Percentiles rank a stretch among this genome's conserved stretches.
Evolutionary conservation across 2,113 vertebrate species (phyloP).

Genomic region (Lycocorax pyrrhopterus): DNA sequence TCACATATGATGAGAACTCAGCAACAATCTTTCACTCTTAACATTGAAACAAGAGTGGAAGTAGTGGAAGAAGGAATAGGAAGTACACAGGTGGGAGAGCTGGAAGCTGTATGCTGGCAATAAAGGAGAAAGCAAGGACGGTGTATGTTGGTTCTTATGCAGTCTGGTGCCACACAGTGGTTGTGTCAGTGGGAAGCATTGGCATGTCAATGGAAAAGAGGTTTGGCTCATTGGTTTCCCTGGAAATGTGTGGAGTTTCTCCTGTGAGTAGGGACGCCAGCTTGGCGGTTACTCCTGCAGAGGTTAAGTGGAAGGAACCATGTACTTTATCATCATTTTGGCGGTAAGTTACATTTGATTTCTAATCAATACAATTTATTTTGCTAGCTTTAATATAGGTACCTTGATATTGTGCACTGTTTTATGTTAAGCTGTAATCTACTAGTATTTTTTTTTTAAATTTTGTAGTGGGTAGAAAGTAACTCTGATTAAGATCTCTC

Average conservation of each 20-base stretch:
- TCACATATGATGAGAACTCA: too few relatives aligned
- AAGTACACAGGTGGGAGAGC: neutral
- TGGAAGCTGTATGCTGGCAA: neutral
- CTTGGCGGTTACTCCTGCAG: fast-evolving
- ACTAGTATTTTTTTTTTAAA: neutral
- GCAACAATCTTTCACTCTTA: neutral
- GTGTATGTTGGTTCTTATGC: neutral
- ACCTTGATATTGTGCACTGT: too few relatives aligned
- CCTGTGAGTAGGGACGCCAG: neutral
- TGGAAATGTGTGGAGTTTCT: neutral
- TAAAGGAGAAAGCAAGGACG: too few relatives aligned
- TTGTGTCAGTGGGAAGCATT: neutral
- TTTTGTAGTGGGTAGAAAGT: too few relatives aligned
- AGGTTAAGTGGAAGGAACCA: neutral
- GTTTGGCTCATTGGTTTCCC: neutral
- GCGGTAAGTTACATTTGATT: neutral
- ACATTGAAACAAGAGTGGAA: neutral
- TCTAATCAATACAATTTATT: neutral
- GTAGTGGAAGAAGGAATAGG: too few relatives aligned
- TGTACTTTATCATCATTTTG: neutral
- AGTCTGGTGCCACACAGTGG: neutral
- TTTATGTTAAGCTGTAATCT: neutral
- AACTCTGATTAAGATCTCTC: neutral
- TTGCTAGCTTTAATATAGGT: neutral
- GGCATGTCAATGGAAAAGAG: neutral